Conservation (phyloP, 2,797 vertebrate species). For the Neosalanx taihuensis region DNA sequence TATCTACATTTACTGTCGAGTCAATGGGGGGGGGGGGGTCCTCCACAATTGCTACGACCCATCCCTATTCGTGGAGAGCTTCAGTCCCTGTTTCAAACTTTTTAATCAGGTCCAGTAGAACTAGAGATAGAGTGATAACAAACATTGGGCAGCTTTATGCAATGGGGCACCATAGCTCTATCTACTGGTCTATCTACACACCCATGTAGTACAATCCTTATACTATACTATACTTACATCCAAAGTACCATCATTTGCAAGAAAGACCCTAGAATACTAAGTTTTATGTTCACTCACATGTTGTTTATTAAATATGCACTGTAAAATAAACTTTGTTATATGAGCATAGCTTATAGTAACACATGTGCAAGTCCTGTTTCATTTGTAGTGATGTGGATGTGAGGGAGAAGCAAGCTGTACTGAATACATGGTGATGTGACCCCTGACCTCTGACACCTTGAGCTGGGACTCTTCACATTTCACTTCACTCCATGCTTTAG, state of each 20-base stretch:
- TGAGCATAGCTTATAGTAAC: slow-evolving; percentile 36
- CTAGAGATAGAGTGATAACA: no score
- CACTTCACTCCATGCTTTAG: not conserved
- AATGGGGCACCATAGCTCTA: no score
- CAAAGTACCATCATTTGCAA: not conserved
- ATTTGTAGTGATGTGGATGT: slow-evolving; percentile 26
- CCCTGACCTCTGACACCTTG: not conserved
- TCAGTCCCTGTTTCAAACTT: no score
- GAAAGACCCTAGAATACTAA: not conserved
- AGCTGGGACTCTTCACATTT: not conserved
- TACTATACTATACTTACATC: not conserved
- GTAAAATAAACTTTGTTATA: slow-evolving; percentile 51
- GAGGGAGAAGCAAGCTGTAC: slow-evolving; percentile 5
- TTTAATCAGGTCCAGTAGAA: no score
- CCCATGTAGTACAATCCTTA: not conserved
- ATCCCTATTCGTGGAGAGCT: no score
- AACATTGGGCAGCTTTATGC: no score
- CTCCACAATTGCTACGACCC: no score
- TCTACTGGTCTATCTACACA: no score
- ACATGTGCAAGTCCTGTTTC: slow-evolving; percentile 32
- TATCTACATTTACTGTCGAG: no score
- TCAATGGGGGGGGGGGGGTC: no score
- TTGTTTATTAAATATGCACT: slow-evolving; percentile 59
- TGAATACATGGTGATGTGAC: not conserved
- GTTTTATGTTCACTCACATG: slow-evolving; percentile 21